Evolutionary conservation across 1,140 invertebrate genomes (phyloP), one percentile per base, ranked within the genome.

Genomic region (Tyrophagus putrescentiae): DNA sequence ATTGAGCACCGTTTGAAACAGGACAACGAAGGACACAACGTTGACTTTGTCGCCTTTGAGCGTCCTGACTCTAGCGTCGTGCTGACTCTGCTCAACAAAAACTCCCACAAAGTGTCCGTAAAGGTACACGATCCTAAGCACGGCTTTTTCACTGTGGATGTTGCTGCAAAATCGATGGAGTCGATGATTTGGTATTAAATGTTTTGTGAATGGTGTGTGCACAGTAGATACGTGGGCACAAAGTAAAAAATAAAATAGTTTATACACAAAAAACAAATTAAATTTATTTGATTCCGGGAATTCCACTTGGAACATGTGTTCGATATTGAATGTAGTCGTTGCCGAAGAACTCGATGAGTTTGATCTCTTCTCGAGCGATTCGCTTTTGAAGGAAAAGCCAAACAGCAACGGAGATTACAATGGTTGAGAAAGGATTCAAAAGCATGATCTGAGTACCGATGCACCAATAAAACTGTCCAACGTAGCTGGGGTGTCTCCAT

Each of bases 391-490:
- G 98, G 72, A 98, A 99, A 31, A 75, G 78, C 88, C 89, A 98
- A 5, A 86, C 85, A 0, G 81, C 82, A 5, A 82, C 60, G 1
- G 81, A 74, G 70, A 97, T 98, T 4, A 80, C 78, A 4, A 92
- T 60, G 1, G 84, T 67, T 71, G 93, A 98, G 18, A 98, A 42
- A 0, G 94, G 94, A 76, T 98, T 98, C 1, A 28, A 11, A 6
- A 62, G 28, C 5, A 62, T 1, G 42, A 61, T 5, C 80, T 98
- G 95, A 29, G 94, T 98, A 13, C 93, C 94, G 62, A 98, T 80
- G 7, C 87, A 87, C 93, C 94, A 99, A 73, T 87, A 90, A 76
- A 98, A 97, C 94, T 95, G 98, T 3, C 95, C 95, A 3, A 96
- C 87, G 76, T 98, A 98, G 65, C 88, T 87, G 0, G 92, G 92